These are phyloP conservation scores for Agriopis aurantiaria DNA, from an alignment of 2,888 invertebrate genomes.

Conservation along the genomic window DNA sequence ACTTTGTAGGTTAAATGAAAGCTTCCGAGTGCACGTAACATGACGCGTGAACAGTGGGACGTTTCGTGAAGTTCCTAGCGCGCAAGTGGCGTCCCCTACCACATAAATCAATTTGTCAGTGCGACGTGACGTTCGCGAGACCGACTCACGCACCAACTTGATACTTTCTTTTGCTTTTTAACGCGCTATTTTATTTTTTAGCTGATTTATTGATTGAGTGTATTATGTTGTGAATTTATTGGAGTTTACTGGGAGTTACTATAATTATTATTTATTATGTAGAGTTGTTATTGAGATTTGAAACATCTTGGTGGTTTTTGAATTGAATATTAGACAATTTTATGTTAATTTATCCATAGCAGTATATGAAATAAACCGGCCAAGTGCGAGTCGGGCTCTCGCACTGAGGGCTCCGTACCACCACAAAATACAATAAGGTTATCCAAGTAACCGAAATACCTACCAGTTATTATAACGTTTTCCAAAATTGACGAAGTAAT, in stretches of 20 bases:
- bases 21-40: constrained; percentile 17
- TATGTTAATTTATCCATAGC: too few species aligned
- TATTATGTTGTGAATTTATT: constrained; percentile 41
- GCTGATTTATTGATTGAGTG: constrained; percentile 47
- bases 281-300: constrained; percentile 9
- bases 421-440: too few species aligned
- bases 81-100: constrained; percentile 51
- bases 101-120: constrained; percentile 85
- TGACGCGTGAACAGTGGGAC: constrained; percentile 58
- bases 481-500: too few species aligned
- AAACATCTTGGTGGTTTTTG: background rate
- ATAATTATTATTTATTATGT: constrained; percentile 27
- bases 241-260: constrained; percentile 29
- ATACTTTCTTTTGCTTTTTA: constrained; percentile 34
- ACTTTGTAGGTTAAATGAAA: constrained; percentile 7
- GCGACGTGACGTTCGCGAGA: constrained; percentile 60
- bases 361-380: too few species aligned
- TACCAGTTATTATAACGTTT: too few species aligned
- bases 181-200: constrained; percentile 34
- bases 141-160: constrained; percentile 58
- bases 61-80: constrained; percentile 63
- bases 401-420: too few species aligned
- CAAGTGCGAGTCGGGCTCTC: too few species aligned
- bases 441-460: too few species aligned
- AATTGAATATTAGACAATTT: too few species aligned